Percentiles rank a stretch among this genome's conserved stretches.
phyloP scores from a whole-genome alignment of 2,113 vertebrate species.

The Tupaia chinensis region DNA sequence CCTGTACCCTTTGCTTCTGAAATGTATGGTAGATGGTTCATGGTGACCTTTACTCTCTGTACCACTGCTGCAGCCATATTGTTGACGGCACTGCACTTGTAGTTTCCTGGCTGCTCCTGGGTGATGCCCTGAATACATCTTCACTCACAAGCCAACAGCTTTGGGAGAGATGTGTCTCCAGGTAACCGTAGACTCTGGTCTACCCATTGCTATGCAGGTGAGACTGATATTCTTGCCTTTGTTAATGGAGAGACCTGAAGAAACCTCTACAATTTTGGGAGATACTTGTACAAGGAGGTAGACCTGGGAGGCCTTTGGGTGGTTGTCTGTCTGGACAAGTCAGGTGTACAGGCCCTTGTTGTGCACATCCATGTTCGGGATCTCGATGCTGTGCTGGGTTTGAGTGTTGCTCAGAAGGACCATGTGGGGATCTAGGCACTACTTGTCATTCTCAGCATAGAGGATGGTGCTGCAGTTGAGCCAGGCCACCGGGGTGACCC shows the following conservation, averaged over 20 bases:
- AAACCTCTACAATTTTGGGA: conserved; percentile 96
- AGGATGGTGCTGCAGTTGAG: conserved; percentile 98
- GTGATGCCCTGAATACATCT: conserved; percentile 94
- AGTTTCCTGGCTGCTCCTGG: conserved; percentile 94
- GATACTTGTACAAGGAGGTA: conserved; percentile 99
- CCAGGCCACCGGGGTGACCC: conserved; percentile 97
- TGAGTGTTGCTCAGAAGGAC: conserved; percentile 95
- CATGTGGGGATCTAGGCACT: conserved; percentile 97
- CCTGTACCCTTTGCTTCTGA: conserved; percentile 94
- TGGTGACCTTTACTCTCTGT: conserved; percentile 94
- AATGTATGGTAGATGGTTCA: conserved; percentile 96
- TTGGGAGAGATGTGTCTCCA: conserved; percentile 96
- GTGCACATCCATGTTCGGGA: conserved; percentile 95
- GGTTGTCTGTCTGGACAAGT: conserved; percentile 96
- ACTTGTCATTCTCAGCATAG: conserved; percentile 98
- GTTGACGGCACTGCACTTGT: conserved; percentile 96
- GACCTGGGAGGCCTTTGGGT: conserved; percentile 95
- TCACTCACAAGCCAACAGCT: conserved; percentile 93
- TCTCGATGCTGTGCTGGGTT: conserved; percentile 98
- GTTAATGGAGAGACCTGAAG: conserved; percentile 95
- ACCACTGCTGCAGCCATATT: conserved; percentile 93
- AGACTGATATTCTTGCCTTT: conserved; percentile 97
- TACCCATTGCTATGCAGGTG: conserved; percentile 95
- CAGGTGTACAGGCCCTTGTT: conserved; percentile 98
- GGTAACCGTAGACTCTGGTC: conserved; percentile 95